phyloP scores from a whole-genome alignment of 2,888 invertebrate genomes.

The Tridacna crocea region DNA sequence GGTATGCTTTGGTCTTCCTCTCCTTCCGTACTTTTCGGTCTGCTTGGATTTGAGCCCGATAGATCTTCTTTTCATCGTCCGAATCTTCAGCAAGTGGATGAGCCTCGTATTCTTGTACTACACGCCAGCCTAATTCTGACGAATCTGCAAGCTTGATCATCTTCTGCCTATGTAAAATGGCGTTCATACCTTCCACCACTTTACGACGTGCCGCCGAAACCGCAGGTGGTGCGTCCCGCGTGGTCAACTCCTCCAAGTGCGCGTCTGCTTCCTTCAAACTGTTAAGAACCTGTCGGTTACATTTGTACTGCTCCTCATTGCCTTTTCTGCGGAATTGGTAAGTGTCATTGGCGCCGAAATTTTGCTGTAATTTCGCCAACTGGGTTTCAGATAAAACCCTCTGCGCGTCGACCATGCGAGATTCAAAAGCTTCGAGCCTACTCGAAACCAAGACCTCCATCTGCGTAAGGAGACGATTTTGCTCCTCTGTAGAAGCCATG shows the following conservation, averaged over 20 bases:
- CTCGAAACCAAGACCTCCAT: too few relatives aligned
- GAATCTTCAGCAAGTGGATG: too few relatives aligned
- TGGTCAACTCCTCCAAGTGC: neutral
- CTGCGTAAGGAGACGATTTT: too few relatives aligned
- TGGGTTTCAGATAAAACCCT: neutral
- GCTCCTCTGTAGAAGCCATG: conserved; percentile 1
- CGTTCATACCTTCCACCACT: conserved; percentile 22
- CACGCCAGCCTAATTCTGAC: too few relatives aligned
- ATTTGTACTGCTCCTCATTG: conserved; percentile 26
- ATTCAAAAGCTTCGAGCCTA: conserved; percentile 1
- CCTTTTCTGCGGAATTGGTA: conserved; percentile 18
- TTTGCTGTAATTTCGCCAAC: conserved; percentile 9
- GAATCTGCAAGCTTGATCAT: conserved; percentile 18
- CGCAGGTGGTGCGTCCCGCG: neutral
- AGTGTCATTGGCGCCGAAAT: neutral
- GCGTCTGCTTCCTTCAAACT: conserved; percentile 8
- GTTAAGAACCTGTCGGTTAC: conserved; percentile 9
- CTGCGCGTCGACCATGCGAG: neutral
- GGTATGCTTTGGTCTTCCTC: too few relatives aligned
- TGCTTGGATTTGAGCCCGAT: too few relatives aligned
- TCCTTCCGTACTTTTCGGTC: too few relatives aligned
- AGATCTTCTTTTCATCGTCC: too few relatives aligned
- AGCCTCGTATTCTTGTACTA: too few relatives aligned
- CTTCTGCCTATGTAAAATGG: conserved; percentile 19
- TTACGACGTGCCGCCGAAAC: neutral